Base-by-base conservation (phyloP, 2,113 vertebrate species). In the Carollia perspicillata region DNA sequence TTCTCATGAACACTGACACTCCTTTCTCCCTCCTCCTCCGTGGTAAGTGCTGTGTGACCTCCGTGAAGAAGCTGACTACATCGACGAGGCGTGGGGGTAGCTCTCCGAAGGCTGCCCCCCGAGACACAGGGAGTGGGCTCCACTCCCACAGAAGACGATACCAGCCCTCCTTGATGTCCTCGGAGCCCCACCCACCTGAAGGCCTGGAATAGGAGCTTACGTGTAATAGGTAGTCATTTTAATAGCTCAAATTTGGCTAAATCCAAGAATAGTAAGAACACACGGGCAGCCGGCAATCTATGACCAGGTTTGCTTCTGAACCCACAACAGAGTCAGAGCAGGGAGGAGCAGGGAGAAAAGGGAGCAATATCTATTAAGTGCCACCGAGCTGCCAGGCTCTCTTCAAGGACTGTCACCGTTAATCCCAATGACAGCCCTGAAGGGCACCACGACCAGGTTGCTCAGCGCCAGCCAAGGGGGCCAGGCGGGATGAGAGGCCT, bases 21-120 rank as follows among this genome's bases (percentile, higher is more conserved):
- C 47, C 35, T 28, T 58, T n/a, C 60, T 75, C 23, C 71, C 28
- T 71, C 74, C 42, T 11, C 20, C 69, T 69, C 75, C 0, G 12
- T 14, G 81, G 47, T 4, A 5, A 60, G 17, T 0, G 5, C 53
- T 0, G 3, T 8, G 11, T 7, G 51, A 71, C 28, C 30, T 23
- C 71, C n/a, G 28, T 0, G 23, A 22, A 79, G 49, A 88, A 83
- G 69, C 35, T 30, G 42, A 5, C 1, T 4, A 14, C 0, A 2
- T 0, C 2, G 18, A 71, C 5, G 7, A 44, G 35, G 22, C 4
- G 2, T 0, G 1, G n/a, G 23, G 49, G 5, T 47, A 58, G 16
- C 23, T 26, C 42, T 17, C 49, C 17, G 37, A 42, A 91, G n/a
- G 40, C 68, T 66, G 37, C 6, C 3, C 3, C 63, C 47, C 2